phyloP scores from a whole-genome alignment of 64 coral and sea anemone genomes.

The Pocillopora damicornis region DNA sequence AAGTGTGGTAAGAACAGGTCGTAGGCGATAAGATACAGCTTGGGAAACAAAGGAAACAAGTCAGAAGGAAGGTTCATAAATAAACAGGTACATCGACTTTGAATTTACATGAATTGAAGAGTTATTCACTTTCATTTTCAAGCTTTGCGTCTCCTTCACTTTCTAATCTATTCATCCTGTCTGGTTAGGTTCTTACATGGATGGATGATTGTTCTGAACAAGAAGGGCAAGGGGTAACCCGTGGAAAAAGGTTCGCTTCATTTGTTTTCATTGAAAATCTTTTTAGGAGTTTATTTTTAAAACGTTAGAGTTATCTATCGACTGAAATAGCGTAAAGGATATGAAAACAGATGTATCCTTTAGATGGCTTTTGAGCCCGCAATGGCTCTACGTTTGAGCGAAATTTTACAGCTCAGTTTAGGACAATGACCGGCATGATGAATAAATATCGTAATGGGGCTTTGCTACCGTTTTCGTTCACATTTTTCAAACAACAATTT shows the following conservation, averaged over 20 bases:
- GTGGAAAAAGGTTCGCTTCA: conserved; percentile 27
- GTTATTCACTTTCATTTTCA: conserved; percentile 10
- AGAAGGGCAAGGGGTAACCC: conserved; percentile 48
- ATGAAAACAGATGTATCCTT: conserved; percentile 3
- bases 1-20: conserved; percentile 1
- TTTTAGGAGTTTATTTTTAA: background rate
- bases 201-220: conserved; percentile 51
- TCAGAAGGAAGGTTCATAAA: conserved; percentile 19
- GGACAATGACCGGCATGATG: background rate
- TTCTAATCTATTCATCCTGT: conserved; percentile 37
- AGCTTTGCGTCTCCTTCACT: conserved; percentile 17
- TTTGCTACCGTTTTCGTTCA: background rate
- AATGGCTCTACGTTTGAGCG: background rate
- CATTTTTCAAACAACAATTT: background rate
- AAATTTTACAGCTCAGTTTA: background rate
- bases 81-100: conserved; percentile 20
- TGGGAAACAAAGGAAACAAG: background rate
- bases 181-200: conserved; percentile 35
- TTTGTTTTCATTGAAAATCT: background rate
- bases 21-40: conserved; percentile 1
- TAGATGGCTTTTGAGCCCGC: conserved; percentile 31
- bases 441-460: background rate
- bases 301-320: background rate
- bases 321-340: background rate
- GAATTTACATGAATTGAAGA: background rate